Conservation (phyloP, 1,140 invertebrate species). For the Pogonomyrmex barbatus region DNA sequence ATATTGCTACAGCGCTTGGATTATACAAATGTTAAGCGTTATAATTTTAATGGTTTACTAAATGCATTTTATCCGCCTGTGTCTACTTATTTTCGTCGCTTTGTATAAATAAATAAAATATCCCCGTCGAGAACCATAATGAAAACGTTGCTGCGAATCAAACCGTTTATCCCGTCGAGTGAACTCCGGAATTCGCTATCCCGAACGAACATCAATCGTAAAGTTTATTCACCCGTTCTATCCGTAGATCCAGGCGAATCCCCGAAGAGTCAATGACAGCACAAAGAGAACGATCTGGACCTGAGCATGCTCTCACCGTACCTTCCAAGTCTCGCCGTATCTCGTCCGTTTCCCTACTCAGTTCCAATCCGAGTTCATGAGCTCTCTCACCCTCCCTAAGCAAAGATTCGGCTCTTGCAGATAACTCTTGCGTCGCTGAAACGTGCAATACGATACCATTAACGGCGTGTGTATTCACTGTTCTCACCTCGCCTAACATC, state of each 20-base stretch:
- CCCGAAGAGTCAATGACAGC: conserved; percentile 89
- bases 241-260: conserved; percentile 85
- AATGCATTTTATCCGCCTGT: neutral
- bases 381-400: conserved; percentile 86
- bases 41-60: neutral
- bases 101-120: conserved; percentile 34
- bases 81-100: conserved; percentile 6
- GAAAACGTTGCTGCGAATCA: conserved; percentile 19
- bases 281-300: conserved; percentile 88
- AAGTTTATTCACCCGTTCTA: conserved; percentile 81
- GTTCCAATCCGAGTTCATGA: conserved; percentile 86
- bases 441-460: conserved; percentile 54
- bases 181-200: conserved; percentile 5
- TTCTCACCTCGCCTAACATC: conserved; percentile 15
- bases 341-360: conserved; percentile 87
- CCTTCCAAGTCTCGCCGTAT: conserved; percentile 87
- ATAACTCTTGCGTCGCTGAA: conserved; percentile 85
- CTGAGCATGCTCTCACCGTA: conserved; percentile 87
- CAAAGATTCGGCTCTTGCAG: conserved; percentile 84
- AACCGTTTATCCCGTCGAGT: neutral
- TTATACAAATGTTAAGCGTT: neutral
- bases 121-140: neutral
- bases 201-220: conserved; percentile 34
- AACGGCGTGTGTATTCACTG: conserved; percentile 21
- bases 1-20: neutral